Evolutionary conservation across 2,113 vertebrate species (phyloP).

Genomic region (Uria lomvia): DNA sequence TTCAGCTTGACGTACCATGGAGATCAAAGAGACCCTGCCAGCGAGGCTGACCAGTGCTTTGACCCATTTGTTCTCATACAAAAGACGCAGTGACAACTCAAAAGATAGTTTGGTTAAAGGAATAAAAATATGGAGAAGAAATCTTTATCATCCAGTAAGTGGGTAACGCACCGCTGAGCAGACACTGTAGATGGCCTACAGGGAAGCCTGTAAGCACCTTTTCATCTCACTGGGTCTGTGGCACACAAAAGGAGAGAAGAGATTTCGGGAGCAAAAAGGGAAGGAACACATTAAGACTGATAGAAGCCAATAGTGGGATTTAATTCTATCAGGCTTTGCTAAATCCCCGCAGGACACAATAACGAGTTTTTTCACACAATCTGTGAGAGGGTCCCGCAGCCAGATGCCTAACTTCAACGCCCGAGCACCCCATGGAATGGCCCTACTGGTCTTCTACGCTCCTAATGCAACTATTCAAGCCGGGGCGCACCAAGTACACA

Average conservation of each 20-base stretch:
- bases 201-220: slow-evolving; percentile 54
- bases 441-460: not conserved
- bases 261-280: slow-evolving; percentile 27
- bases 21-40: slow-evolving; percentile 53
- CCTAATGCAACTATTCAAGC: fast-evolving
- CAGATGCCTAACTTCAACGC: not conserved
- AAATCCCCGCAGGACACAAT: not conserved
- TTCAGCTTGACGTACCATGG: slow-evolving; percentile 33
- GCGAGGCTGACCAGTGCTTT: slow-evolving; percentile 1
- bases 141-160: slow-evolving; percentile 41
- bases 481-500: fast-evolving
- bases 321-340: not conserved
- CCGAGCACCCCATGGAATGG: fast-evolving
- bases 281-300: slow-evolving; percentile 46
- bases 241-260: slow-evolving; percentile 30
- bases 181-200: slow-evolving; percentile 35
- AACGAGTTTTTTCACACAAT: not conserved
- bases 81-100: slow-evolving; percentile 19
- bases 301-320: not conserved
- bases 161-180: slow-evolving; percentile 24
- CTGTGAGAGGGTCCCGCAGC: not conserved
- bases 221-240: slow-evolving; percentile 42
- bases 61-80: slow-evolving; percentile 37
- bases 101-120: slow-evolving; percentile 60
- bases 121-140: slow-evolving; percentile 45